Evolutionary conservation across 1,140 invertebrate species (phyloP), one percentile per base, ranked within the genome.

Genomic region (Dendrolimus punctatus): DNA sequence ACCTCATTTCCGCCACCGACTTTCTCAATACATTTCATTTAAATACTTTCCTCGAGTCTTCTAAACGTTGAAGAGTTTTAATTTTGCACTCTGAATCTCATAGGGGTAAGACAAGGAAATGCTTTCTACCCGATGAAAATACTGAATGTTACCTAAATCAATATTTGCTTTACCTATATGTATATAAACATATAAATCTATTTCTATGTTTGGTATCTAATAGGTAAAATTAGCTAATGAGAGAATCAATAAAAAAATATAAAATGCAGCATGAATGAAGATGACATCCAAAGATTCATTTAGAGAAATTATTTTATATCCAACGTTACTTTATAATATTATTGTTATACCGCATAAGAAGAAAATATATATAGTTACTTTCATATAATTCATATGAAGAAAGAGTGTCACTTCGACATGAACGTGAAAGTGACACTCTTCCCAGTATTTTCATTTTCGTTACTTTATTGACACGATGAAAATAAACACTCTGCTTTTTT

Each of bases 21-120:
- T 80, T 79, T 76, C 69, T 78, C 80, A 78, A 80, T 83, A 83
- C 76, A 80, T 83, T 51, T 80, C 76, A 79, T 82, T 80, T 82
- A 80, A 80, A 82, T 80, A 76, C 70, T 72, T 73, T 72, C 62
- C 60, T 53, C 58, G 69, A 45, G 61, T 66, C 64, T 51, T 65
- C 66, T 68, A 69, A 79, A 68, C 67, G 71, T 55, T 61, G 66
- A 62, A 62, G 57, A 64, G 68, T 68, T 82, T 80, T 80, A 80
- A 80, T 83, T 80, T 68, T 71, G 70, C 74, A 71, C 61, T 67
- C 73, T 65, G 64, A 64, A 66, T 57, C 67, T 71, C 69, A 68
- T 66, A 71, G 58, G 66, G 57, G 67, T 8, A 37, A 52, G 61
- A 83, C 77, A 74, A 64, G 69, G 60, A 61, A 83, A 80, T 45